Conservation (phyloP, 2,113 vertebrate species). For the Cinclus mexicanus region DNA sequence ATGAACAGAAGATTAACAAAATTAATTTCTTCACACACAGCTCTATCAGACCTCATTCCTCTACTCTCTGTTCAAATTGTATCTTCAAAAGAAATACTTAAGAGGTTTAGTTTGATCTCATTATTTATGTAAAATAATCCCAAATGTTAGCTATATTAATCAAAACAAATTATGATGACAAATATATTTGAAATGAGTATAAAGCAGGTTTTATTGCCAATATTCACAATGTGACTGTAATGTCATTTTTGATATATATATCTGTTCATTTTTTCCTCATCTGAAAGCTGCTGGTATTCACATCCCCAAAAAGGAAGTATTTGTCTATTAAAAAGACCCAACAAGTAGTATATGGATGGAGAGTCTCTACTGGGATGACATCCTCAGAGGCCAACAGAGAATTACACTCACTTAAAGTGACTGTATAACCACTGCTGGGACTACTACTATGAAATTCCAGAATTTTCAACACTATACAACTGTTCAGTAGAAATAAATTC, state of each 20-base stretch:
- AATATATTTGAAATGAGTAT: background rate
- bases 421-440: background rate
- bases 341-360: background rate
- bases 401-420: background rate
- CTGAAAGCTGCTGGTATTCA: background rate
- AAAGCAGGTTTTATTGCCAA: background rate
- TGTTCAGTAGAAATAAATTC: background rate
- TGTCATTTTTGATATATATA: background rate
- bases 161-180: background rate
- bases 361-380: background rate
- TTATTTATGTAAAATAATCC: background rate
- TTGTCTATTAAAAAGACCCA: background rate
- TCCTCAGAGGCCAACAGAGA: background rate
- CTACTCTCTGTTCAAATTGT: background rate
- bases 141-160: background rate
- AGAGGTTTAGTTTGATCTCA: background rate
- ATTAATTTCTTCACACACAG: background rate
- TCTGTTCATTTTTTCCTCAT: background rate
- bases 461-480: background rate
- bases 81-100: slow-evolving; percentile 5
- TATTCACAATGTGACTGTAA: background rate
- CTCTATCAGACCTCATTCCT: background rate
- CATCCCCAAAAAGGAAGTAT: background rate
- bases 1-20: background rate
- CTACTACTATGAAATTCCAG: background rate